Evolutionary conservation across 2,797 vertebrate species (phyloP), one percentile per base, ranked within the genome.

Genomic region (Hoplostethus mediterraneus): DNA sequence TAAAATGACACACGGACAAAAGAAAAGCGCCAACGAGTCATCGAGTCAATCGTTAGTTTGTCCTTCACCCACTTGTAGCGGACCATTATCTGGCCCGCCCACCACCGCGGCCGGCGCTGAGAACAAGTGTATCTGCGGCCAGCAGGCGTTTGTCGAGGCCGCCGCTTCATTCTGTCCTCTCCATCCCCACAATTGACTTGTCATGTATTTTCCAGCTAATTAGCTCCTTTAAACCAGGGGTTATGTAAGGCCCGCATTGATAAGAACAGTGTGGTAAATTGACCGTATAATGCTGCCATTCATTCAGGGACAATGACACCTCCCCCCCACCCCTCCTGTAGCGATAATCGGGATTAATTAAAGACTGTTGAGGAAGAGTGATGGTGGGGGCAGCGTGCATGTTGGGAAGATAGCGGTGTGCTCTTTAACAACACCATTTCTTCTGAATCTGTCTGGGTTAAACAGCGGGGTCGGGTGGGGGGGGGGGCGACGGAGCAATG

Each of bases 191-290:
- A 96, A 97, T 95, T 96, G 95, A 96, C 96, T 95, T 96, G 95
- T 95, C 96, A 94, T 95, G 94, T 95, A 92, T 94, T 95, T 97
- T 96, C 94, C 95, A 95, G 95, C 95, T 97, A 97, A 98, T 98
- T 97, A 96, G 95, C 90, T 93, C 89, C 90, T 94, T 95, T 94
- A 95, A 94, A 94, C 94, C 81, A 62, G 89, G 80, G 89, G 84
- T 85, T 82, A 85, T 95, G 96, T 94, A 90, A 95, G 90, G 94
- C 94, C 81, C 92, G 89, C 95, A 93, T 94, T 96, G 96, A 97
- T 96, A 97, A 95, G 94, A 94, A 94, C 95, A 95, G 90, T 51
- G 91, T 87, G 93, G 85, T 96, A 96, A 97, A 97, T 95, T 95
- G 96, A 95, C 91, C 83, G 45, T 96, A 97, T 82, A 96, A 96